Evolutionary conservation across 2,797 vertebrate species (phyloP).

Genomic region (Amniataba percoides): DNA sequence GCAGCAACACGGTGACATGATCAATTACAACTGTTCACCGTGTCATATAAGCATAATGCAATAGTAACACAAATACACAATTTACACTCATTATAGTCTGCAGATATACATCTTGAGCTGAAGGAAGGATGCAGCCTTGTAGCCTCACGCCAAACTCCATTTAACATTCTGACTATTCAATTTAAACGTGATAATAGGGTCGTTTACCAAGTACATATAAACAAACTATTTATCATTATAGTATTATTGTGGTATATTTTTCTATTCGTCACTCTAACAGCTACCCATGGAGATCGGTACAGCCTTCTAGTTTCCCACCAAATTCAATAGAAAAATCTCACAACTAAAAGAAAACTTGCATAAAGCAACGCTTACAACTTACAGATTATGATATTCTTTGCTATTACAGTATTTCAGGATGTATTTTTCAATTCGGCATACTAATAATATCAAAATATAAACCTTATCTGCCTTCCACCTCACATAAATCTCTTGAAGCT

Average conservation of each 20-base stretch:
- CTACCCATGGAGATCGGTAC: neutral
- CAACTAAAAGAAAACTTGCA: neutral
- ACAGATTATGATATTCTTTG: too few species aligned
- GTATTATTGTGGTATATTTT: rapidly evolving
- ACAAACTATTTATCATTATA: too few species aligned
- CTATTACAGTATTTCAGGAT: rapidly evolving
- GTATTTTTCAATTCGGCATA: neutral
- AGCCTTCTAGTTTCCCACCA: neutral
- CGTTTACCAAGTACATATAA: rapidly evolving
- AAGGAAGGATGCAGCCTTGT: rapidly evolving
- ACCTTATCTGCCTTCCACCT: rapidly evolving
- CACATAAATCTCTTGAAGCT: rapidly evolving
- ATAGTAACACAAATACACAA: neutral
- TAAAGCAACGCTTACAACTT: rapidly evolving
- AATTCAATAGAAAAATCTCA: neutral
- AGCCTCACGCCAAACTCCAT: neutral
- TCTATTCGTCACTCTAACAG: neutral
- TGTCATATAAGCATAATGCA: rapidly evolving
- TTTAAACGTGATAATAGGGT: rapidly evolving
- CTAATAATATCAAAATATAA: rapidly evolving
- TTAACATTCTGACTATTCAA: neutral
- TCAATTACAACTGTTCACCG: neutral
- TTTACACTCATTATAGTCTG: neutral
- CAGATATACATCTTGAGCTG: rapidly evolving
- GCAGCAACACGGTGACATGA: too few species aligned